Conservation (phyloP, 2,797 vertebrate genomes). For the Sibirionetta formosa region DNA sequence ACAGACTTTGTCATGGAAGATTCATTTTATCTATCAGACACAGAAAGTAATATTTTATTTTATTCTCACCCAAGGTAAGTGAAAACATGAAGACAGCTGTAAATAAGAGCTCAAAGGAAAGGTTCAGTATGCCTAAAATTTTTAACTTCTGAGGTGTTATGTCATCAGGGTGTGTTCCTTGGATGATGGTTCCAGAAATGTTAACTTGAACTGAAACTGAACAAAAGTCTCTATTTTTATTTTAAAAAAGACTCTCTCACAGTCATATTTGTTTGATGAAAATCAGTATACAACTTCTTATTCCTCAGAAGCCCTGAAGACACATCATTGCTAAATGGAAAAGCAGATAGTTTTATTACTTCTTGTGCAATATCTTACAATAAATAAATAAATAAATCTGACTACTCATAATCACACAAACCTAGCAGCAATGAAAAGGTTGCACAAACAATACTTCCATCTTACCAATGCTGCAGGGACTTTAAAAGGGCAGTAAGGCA, state of each 20-base stretch:
- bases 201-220: not conserved
- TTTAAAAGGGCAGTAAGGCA: not conserved
- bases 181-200: not conserved
- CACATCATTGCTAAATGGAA: not conserved
- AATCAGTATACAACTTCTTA: not conserved
- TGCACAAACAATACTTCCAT: not conserved
- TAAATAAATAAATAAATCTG: not conserved
- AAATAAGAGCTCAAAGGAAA: not conserved
- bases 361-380: not conserved
- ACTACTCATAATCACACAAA: not conserved
- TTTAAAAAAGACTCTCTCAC: not conserved
- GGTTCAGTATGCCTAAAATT: not conserved
- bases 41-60: not conserved
- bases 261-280: not conserved
- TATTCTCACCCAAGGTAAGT: not conserved
- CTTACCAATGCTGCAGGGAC: not conserved
- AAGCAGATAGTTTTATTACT: constrained; percentile 41
- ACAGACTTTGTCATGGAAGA: not conserved
- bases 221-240: not conserved
- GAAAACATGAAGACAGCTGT: not conserved
- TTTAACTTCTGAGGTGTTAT: not conserved
- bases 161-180: not conserved
- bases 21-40: not conserved
- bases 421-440: not conserved
- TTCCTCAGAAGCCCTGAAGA: constrained; percentile 36